Percentiles rank a stretch among this genome's conserved stretches.
These are phyloP conservation scores for Stichopus chloronotus DNA, from an alignment of 35 echinoderm and acorn worm genomes.

Conservation along the genomic window DNA sequence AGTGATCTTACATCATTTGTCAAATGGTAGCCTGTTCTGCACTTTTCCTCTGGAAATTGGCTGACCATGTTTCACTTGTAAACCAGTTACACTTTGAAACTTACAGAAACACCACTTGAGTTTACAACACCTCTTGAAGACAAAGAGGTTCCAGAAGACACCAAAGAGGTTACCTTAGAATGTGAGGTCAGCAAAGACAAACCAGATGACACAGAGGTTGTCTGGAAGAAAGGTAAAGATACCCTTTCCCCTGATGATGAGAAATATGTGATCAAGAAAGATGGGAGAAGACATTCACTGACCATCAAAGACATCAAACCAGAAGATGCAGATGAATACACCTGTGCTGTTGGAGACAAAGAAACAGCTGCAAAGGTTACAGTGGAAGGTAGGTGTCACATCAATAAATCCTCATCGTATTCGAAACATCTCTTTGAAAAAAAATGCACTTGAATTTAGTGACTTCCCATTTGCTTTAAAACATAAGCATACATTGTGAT, in stretches of 20 bases:
- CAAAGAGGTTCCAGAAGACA: conserved; percentile 20
- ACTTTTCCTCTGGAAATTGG: no score
- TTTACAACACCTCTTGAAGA: conserved; percentile 31
- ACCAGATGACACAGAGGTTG: conserved; percentile 3
- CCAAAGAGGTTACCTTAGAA: background rate
- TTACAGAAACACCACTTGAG: conserved; percentile 45
- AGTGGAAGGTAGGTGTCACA: conserved; percentile 63
- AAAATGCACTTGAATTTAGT: no score
- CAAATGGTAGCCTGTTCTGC: no score
- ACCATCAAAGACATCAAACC: no score
- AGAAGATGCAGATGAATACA: conserved; percentile 76
- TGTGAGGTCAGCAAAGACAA: conserved; percentile 38
- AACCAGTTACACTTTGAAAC: background rate
- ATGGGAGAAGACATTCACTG: no score
- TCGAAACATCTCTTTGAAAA: no score
- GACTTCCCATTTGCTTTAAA: no score
- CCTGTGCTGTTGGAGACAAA: conserved; percentile 64
- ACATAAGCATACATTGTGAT: no score
- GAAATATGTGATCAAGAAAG: conserved; percentile 51
- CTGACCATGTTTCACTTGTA: no score
- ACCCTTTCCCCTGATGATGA: conserved; percentile 32
- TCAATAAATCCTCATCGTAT: background rate
- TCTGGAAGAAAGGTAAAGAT: conserved; percentile 35
- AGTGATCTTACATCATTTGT: background rate
- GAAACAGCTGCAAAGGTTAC: conserved; percentile 57